These are phyloP conservation scores for Drosophila virilis DNA, from an alignment of 1,140 invertebrate genomes.

Conservation along the genomic window DNA sequence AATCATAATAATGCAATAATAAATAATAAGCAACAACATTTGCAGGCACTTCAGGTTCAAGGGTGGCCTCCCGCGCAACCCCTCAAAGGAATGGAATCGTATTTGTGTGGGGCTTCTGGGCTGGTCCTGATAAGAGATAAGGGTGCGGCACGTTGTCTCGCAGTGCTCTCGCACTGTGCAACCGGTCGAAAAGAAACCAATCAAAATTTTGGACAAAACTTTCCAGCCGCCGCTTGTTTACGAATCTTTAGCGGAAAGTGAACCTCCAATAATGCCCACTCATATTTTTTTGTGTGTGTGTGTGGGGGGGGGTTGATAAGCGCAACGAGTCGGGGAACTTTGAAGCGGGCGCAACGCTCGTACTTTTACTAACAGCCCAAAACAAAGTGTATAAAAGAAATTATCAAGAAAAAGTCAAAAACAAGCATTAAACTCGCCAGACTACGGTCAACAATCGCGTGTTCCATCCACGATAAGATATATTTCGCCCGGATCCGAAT, in stretches of 20 bases:
- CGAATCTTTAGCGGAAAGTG: constrained; percentile 33
- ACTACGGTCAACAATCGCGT: background rate
- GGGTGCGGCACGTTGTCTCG: constrained; percentile 47
- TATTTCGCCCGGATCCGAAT: background rate
- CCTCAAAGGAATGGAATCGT: background rate
- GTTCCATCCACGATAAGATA: constrained; percentile 7
- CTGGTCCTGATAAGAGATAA: constrained; percentile 43
- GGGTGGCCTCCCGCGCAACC: constrained; percentile 12
- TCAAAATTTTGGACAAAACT: constrained; percentile 46
- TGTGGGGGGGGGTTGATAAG: constrained; percentile 25
- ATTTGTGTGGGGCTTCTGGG: background rate
- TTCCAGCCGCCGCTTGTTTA: constrained; percentile 57
- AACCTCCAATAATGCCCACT: constrained; percentile 21
- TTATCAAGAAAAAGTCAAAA: constrained; percentile 1
- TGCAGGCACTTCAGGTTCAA: constrained; percentile 59
- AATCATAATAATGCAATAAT: constrained; percentile 2
- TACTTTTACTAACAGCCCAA: background rate
- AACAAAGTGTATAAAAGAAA: background rate
- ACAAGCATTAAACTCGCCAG: constrained; percentile 7
- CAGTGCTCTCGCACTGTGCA: constrained; percentile 30
- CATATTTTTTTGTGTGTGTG: background rate
- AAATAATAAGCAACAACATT: constrained; percentile 14
- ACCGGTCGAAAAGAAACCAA: background rate
- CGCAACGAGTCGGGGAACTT: constrained; percentile 16
- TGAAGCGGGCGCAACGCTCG: background rate